A percentile compares a stretch with the other conserved stretches of the same genome.
phyloP scores from a whole-genome alignment of 2,797 vertebrate species.

The Xenops minutus region DNA sequence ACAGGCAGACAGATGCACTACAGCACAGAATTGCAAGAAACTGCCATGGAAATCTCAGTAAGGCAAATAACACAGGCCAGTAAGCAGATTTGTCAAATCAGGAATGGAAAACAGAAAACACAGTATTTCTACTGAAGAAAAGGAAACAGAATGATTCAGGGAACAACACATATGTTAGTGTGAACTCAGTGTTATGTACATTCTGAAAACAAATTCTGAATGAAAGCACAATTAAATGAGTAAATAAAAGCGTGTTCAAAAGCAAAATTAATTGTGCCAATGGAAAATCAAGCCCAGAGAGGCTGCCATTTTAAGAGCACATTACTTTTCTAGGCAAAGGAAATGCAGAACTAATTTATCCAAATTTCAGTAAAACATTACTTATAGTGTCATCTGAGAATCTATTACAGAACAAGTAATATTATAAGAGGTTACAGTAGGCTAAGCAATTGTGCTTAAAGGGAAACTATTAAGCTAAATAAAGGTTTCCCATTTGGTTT shows the following conservation, averaged over 20 bases:
- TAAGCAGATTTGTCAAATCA: slow-evolving; percentile 11
- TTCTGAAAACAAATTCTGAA: not conserved
- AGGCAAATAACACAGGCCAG: not conserved
- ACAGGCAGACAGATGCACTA: not conserved
- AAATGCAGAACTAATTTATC: not conserved
- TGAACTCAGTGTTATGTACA: not conserved
- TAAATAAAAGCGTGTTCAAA: not conserved
- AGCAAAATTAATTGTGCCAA: not conserved
- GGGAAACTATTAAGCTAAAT: not conserved
- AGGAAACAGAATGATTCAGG: not conserved
- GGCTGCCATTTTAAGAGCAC: not conserved
- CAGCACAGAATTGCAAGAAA: not conserved
- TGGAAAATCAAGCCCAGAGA: not conserved
- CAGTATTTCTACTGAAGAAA: not conserved
- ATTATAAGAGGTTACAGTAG: not conserved
- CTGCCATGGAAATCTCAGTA: not conserved
- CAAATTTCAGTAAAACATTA: not conserved
- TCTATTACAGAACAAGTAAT: not conserved
- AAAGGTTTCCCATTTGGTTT: not conserved
- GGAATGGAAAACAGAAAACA: not conserved
- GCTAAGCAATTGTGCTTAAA: not conserved
- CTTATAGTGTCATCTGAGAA: not conserved
- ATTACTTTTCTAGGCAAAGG: not conserved
- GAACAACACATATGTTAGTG: not conserved
- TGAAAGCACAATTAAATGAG: not conserved